Conservation (phyloP, 2,888 invertebrate genomes). For the Conistra vaccinii region DNA sequence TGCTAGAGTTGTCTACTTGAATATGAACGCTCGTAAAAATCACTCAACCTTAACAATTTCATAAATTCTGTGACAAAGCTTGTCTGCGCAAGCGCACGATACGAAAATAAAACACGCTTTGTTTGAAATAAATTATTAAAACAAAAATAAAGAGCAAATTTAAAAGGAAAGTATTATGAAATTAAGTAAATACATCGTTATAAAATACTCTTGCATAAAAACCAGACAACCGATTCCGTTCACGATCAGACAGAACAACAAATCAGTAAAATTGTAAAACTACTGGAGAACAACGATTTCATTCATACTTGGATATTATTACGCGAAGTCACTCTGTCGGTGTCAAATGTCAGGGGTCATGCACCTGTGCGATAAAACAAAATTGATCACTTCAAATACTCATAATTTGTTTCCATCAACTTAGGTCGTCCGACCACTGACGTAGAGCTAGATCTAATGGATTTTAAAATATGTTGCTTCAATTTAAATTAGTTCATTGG, state of each 20-base stretch:
- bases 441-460: slow-evolving; percentile 5
- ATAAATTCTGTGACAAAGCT: slow-evolving; percentile 41
- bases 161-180: slow-evolving; percentile 21
- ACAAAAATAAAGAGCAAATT: slow-evolving; percentile 39
- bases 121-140: slow-evolving; percentile 3
- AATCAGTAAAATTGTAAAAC: slow-evolving; percentile 47
- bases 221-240: slow-evolving; percentile 31
- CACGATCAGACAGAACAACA: slow-evolving; percentile 38
- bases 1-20: slow-evolving; percentile 57
- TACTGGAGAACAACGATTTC: slow-evolving; percentile 49
- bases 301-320: slow-evolving; percentile 51
- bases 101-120: slow-evolving; percentile 36
- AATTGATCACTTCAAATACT: slow-evolving; percentile 34
- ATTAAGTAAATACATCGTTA: not conserved
- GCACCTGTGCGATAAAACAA: slow-evolving; percentile 61
- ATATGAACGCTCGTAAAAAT: slow-evolving; percentile 55
- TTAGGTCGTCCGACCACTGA: slow-evolving; percentile 18
- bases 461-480: slow-evolving; percentile 28
- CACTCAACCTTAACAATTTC: slow-evolving; percentile 44
- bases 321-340: slow-evolving; percentile 54
- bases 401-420: slow-evolving; percentile 38
- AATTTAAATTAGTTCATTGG: slow-evolving; percentile 38
- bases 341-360: slow-evolving; percentile 75
- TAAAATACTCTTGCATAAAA: slow-evolving; percentile 41
- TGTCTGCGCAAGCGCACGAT: slow-evolving; percentile 16